Evolutionary conservation across 2,888 invertebrate genomes (phyloP).

Genomic region (Druceiella hillmani): DNA sequence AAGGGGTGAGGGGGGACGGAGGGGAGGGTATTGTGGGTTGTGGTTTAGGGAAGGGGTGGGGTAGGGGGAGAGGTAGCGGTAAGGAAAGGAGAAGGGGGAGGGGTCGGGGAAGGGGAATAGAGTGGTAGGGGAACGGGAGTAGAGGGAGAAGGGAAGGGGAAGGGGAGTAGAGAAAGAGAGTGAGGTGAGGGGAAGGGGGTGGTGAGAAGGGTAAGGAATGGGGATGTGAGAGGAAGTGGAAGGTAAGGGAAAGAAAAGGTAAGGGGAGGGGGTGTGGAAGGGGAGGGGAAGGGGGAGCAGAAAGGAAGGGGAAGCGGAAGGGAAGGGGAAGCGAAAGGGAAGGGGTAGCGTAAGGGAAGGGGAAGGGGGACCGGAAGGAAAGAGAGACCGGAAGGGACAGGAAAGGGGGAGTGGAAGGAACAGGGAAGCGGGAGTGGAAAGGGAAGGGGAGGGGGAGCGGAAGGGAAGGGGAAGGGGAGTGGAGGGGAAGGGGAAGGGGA

Average conservation of each 20-base stretch:
- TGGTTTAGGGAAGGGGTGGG: no score
- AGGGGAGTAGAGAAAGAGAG: no score
- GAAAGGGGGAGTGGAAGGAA: not conserved
- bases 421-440: not conserved
- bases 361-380: conserved; percentile 26
- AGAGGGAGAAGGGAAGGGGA: no score
- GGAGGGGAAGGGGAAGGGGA: not conserved
- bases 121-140: no score
- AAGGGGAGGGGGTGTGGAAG: conserved; percentile 28
- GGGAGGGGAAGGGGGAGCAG: conserved; percentile 29
- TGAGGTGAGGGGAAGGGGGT: no score
- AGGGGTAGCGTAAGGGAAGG: conserved; percentile 21
- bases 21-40: no score
- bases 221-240: not conserved
- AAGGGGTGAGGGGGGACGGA: no score
- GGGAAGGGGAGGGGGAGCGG: not conserved
- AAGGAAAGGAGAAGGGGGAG: no score
- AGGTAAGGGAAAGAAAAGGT: conserved; percentile 27
- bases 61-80: no score
- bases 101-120: no score
- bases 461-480: not conserved
- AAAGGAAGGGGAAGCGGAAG: not conserved
- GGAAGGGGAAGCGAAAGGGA: not conserved
- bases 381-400: not conserved
- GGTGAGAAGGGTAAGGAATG: conserved; percentile 11